These are phyloP conservation scores for Acronicta alni DNA, from an alignment of 2,888 invertebrate genomes.

Conservation along the genomic window DNA sequence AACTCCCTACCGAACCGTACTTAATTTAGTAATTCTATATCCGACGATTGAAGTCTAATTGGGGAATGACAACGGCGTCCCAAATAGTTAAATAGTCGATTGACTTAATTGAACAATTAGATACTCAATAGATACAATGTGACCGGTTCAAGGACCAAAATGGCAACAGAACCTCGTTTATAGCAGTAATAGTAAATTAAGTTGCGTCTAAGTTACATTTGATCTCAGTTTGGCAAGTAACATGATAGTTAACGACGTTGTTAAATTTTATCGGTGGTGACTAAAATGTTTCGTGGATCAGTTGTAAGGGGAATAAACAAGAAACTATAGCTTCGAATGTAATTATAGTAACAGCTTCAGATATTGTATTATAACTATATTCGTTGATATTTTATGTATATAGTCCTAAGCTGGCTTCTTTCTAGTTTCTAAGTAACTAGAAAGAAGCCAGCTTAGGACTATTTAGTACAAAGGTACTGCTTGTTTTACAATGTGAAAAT, in stretches of 20 bases:
- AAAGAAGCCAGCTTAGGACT: too few species aligned
- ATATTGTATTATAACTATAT: slow-evolving; percentile 15
- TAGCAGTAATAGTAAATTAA: slow-evolving; percentile 34
- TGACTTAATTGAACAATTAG: slow-evolving; percentile 57
- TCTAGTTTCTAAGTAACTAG: too few species aligned
- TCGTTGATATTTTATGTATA: too few species aligned
- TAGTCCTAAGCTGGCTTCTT: too few species aligned
- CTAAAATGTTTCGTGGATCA: slow-evolving; percentile 38
- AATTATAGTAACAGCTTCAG: slow-evolving; percentile 32
- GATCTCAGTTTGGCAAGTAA: slow-evolving; percentile 48
- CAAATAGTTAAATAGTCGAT: slow-evolving; percentile 53
- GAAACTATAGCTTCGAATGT: slow-evolving; percentile 15
- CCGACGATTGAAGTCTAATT: slow-evolving; percentile 50
- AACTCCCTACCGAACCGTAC: slow-evolving; percentile 20
- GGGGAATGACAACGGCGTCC: slow-evolving; percentile 53
- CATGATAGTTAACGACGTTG: slow-evolving; percentile 43
- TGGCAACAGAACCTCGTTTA: slow-evolving; percentile 28
- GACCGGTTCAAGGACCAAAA: slow-evolving; percentile 25
- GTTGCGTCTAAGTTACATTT: slow-evolving; percentile 37
- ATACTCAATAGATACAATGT: slow-evolving; percentile 34
- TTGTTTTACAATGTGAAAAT: too few species aligned
- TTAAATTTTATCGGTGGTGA: slow-evolving; percentile 40
- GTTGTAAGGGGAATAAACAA: slow-evolving; percentile 38
- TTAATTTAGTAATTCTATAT: slow-evolving; percentile 46
- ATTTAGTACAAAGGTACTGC: too few species aligned